Conservation (phyloP, 2,113 vertebrate genomes). For the Takifugu flavidus region DNA sequence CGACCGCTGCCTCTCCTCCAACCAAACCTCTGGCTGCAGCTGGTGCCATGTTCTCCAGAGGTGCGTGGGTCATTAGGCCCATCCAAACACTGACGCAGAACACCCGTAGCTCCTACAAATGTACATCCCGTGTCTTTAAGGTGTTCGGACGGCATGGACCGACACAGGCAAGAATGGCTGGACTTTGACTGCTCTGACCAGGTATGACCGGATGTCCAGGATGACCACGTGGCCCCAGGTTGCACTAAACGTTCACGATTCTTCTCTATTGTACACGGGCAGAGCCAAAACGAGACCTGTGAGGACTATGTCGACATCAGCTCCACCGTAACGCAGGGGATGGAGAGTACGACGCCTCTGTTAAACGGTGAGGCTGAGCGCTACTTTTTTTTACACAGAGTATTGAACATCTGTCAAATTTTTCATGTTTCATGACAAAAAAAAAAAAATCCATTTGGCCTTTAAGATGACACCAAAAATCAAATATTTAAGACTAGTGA, state of each 20-base stretch:
- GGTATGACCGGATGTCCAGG: slow-evolving; percentile 64
- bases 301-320: slow-evolving; percentile 74
- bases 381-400: neutral
- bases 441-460: slow-evolving; percentile 1
- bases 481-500: slow-evolving; percentile 66
- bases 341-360: slow-evolving; percentile 52
- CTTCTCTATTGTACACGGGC: neutral
- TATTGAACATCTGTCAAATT: neutral
- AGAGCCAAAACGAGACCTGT: slow-evolving; percentile 77
- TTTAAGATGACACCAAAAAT: slow-evolving; percentile 82
- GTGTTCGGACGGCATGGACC: slow-evolving; percentile 92
- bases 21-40: slow-evolving; percentile 84
- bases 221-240: neutral
- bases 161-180: slow-evolving; percentile 92
- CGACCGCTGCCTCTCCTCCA: slow-evolving; percentile 79
- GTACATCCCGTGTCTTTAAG: slow-evolving; percentile 60
- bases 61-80: slow-evolving; percentile 57
- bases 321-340: slow-evolving; percentile 39
- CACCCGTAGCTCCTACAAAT: neutral
- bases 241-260: neutral
- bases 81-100: neutral
- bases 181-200: slow-evolving; percentile 82
- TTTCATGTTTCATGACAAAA: too few species aligned
- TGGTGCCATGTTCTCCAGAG: slow-evolving; percentile 95
- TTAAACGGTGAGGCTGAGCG: slow-evolving; percentile 69